Conservation (phyloP, 2,113 vertebrate genomes). For the Oryzias curvinotus region DNA sequence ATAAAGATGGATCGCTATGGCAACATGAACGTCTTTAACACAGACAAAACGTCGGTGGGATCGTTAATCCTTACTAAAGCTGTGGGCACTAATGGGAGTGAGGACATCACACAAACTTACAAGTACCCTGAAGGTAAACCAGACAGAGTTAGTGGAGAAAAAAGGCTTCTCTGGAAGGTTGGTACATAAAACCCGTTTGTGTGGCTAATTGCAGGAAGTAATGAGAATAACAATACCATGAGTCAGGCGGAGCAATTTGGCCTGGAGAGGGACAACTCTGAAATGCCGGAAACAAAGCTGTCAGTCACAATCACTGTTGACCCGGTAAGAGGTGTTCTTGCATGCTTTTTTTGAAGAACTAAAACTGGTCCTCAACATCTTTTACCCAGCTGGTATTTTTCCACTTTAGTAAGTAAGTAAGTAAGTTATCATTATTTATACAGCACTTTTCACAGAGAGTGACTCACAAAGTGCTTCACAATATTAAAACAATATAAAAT, state of each 20-base stretch:
- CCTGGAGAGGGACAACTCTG: constrained; percentile 43
- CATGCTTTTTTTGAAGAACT: too few relatives aligned
- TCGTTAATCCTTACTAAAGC: constrained; percentile 81
- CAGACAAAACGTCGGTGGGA: constrained; percentile 79
- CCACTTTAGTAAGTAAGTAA: too few relatives aligned
- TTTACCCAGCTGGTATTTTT: too few relatives aligned
- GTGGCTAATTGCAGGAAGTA: constrained; percentile 69
- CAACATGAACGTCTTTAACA: constrained; percentile 43
- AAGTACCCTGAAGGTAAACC: constrained; percentile 74
- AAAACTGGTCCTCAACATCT: too few relatives aligned
- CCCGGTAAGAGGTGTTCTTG: neutral
- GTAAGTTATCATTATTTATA: too few relatives aligned
- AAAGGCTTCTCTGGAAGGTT: too few relatives aligned
- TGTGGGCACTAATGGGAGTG: constrained; percentile 48
- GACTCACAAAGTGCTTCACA: too few relatives aligned
- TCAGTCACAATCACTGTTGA: constrained; percentile 57
- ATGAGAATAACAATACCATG: constrained; percentile 72
- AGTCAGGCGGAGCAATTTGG: constrained; percentile 79
- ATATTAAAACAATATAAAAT: too few relatives aligned
- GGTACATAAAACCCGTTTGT: too few relatives aligned
- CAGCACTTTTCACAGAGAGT: too few relatives aligned
- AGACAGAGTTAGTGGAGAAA: neutral
- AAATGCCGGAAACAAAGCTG: constrained; percentile 47
- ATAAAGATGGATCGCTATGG: constrained; percentile 74
- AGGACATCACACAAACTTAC: constrained; percentile 82